Percentiles rank a stretch among this genome's conserved stretches.
phyloP scores from a whole-genome alignment of 2,797 vertebrate genomes.

The Enteromius paludinosus region DNA sequence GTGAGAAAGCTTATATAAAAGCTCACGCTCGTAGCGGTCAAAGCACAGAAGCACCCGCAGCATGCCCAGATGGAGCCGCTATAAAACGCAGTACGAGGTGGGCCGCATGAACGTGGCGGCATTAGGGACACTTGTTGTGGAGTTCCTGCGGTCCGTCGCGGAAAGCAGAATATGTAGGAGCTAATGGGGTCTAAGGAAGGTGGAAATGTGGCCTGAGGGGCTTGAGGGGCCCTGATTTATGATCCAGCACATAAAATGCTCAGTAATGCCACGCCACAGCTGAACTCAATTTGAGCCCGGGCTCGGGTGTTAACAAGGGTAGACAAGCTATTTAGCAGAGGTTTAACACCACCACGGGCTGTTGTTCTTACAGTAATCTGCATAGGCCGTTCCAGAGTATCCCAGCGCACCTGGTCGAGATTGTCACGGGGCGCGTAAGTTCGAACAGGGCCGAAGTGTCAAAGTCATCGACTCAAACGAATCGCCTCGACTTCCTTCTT shows the following conservation, averaged over 20 bases:
- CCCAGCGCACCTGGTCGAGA: constrained; percentile 20
- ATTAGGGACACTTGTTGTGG: constrained; percentile 50
- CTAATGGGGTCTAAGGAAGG: constrained; percentile 64
- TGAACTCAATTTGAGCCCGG: constrained; percentile 64
- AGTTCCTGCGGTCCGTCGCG: constrained; percentile 22
- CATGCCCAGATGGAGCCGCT: constrained; percentile 46
- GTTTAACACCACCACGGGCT: constrained; percentile 57
- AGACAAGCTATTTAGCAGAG: constrained; percentile 61
- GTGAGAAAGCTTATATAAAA: constrained; percentile 67
- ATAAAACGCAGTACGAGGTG: constrained; percentile 38
- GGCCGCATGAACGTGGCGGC: not conserved
- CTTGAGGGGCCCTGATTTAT: constrained; percentile 65
- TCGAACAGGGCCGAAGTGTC: constrained; percentile 57
- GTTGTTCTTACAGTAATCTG: constrained; percentile 54
- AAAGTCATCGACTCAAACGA: constrained; percentile 70
- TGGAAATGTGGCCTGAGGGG: constrained; percentile 62
- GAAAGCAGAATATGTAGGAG: constrained; percentile 53
- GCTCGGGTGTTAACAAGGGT: constrained; percentile 63
- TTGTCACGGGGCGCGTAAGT: constrained; percentile 45
- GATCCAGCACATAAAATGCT: constrained; percentile 62
- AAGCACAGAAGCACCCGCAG: constrained; percentile 41
- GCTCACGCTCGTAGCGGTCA: constrained; percentile 38
- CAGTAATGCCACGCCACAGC: constrained; percentile 59
- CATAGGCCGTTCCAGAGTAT: constrained; percentile 51
- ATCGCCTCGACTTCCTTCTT: constrained; percentile 56